These are phyloP conservation scores for Falco rusticolus DNA, from an alignment of 2,797 vertebrate genomes.

Conservation along the genomic window DNA sequence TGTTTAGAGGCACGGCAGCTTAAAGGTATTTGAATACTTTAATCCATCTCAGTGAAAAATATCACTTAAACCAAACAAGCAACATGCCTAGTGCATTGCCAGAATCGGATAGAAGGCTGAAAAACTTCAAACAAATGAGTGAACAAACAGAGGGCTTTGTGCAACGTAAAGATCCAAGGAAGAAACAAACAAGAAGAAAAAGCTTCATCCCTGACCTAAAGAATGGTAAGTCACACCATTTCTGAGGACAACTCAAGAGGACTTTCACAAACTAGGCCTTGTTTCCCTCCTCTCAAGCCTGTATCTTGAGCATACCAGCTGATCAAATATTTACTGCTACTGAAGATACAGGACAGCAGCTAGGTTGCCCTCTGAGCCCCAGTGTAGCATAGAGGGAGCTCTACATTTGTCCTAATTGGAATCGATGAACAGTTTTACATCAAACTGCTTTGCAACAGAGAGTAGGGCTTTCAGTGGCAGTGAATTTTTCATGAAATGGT, in stretches of 20 bases:
- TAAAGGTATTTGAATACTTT: neutral
- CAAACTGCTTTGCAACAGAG: neutral
- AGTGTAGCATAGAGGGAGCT: neutral
- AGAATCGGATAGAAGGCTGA: neutral
- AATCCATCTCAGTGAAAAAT: neutral
- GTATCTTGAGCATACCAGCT: neutral
- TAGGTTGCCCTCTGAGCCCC: neutral
- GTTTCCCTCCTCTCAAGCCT: neutral
- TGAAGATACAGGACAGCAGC: neutral
- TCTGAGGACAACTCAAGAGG: neutral
- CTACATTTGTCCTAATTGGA: constrained; percentile 8
- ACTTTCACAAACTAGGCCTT: neutral
- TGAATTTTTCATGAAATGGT: constrained; percentile 41
- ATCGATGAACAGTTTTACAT: neutral
- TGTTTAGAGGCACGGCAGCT: neutral
- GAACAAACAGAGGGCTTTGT: neutral
- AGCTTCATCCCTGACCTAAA: neutral
- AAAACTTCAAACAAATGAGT: neutral
- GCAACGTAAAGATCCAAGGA: neutral
- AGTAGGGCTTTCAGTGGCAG: neutral
- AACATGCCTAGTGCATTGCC: neutral
- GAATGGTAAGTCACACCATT: neutral
- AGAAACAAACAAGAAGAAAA: neutral
- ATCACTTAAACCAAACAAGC: neutral
- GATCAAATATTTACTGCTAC: neutral